phyloP scores from a whole-genome alignment of 2,797 vertebrate species.

The Acomys russatus region DNA sequence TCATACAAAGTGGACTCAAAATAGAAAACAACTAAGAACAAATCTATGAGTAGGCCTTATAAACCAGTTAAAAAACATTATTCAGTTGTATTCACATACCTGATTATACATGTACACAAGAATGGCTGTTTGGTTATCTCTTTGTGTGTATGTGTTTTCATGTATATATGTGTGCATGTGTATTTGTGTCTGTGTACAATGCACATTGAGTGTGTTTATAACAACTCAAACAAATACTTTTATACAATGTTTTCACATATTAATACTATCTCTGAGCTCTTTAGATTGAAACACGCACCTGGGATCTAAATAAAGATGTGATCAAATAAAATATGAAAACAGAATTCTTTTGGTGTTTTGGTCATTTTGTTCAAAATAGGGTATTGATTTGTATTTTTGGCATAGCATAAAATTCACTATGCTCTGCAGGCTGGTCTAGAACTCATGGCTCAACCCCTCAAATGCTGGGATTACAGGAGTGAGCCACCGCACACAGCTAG shows the following conservation, averaged over 20 bases:
- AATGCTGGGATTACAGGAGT: neutral
- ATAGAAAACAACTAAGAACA: neutral
- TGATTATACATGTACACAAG: neutral
- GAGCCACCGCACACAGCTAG: neutral
- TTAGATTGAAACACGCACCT: neutral
- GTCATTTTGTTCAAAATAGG: neutral
- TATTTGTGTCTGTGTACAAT: neutral
- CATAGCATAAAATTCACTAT: neutral
- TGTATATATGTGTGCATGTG: neutral
- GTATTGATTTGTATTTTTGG: neutral
- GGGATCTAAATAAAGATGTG: neutral
- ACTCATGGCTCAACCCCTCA: neutral
- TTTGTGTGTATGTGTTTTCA: neutral
- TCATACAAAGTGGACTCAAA: neutral
- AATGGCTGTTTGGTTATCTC: neutral
- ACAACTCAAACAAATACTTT: neutral
- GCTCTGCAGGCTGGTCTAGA: neutral
- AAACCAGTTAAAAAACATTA: neutral
- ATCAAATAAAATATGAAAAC: neutral
- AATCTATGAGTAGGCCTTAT: neutral
- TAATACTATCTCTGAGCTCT: neutral
- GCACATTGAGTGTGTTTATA: neutral
- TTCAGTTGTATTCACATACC: neutral
- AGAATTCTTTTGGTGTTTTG: neutral
- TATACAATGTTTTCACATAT: neutral